Base-by-base conservation (phyloP, 2,113 vertebrate genomes). In the Gnathonemus echidnorhynchus region DNA sequence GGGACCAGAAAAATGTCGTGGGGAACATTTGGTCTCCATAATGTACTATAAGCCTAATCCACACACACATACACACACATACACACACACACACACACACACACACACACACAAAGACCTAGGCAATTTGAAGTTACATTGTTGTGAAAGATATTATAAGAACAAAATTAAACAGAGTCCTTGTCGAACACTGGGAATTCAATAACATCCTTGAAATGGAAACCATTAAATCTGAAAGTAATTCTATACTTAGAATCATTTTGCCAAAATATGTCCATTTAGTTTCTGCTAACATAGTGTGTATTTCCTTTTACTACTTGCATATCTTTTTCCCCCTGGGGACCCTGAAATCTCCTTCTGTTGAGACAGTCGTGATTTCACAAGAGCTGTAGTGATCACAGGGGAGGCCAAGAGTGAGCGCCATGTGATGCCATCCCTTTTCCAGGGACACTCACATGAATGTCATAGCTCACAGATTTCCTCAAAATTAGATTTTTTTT, bases 401-500 rank as follows among this genome's bases (percentile, higher is more conserved):
- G 74, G 31, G 35, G 74, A 19, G 5, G 35, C 74, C 35, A 0
- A 5, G 15, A 42, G 74, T 42, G 74, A 80, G n/a, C 35, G 2
- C 70, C 5, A 0, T 4, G 11, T 77, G 31, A 77, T 39, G 70
- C 15, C 31, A 6, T 15, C 31, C 70, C 31, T 77, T 77, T 77
- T 17, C 70, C 35, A 80, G 74, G 31, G 35, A 80, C 35, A 80
- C 74, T 80, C 35, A 42, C 74, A 80, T 42, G 35, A 80, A 80
- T 80, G 35, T 80, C 74, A 80, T 80, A 80, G n/a, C 10, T 80
- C 74, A 80, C 74, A 27, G n/a, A 80, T 80, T 80, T 42, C 15
- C 15, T 42, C 74, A 80, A 80, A 80, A 80, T 17, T 80, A 80
- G 83, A 85, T 85, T 85, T n/a, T 85, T 83, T 80, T 83, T 85